These are phyloP conservation scores for Hypena proboscidalis DNA, from an alignment of 2,888 invertebrate species.

Conservation along the genomic window DNA sequence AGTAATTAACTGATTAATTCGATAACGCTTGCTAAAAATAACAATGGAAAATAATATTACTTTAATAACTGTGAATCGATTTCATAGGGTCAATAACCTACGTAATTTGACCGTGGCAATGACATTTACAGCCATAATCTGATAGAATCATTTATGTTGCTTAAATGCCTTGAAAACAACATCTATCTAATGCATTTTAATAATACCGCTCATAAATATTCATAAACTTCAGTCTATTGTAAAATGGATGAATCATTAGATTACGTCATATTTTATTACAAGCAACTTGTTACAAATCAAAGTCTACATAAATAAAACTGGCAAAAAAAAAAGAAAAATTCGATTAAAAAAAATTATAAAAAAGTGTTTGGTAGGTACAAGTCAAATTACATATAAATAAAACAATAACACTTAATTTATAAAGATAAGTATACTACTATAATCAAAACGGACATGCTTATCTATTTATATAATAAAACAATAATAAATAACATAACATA, in stretches of 20 bases:
- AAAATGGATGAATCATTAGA: constrained; percentile 16
- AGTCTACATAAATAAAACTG: too few relatives aligned
- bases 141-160: not conserved
- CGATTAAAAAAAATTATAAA: too few relatives aligned
- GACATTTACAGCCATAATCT: constrained; percentile 1
- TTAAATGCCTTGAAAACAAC: constrained; percentile 3
- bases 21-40: not conserved
- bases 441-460: not conserved
- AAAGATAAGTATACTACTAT: too few relatives aligned
- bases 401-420: too few relatives aligned
- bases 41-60: not conserved
- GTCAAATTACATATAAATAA: too few relatives aligned
- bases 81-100: constrained; percentile 1
- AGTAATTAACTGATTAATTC: too few relatives aligned
- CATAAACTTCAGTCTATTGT: constrained; percentile 1
- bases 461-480: too few relatives aligned
- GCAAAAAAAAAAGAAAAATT: too few relatives aligned
- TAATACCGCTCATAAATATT: not conserved
- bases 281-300: too few relatives aligned
- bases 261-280: too few relatives aligned
- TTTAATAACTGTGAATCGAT: not conserved
- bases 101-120: constrained; percentile 6
- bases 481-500: constrained; percentile 8
- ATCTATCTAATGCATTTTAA: not conserved
- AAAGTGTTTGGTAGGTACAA: too few relatives aligned